phyloP scores from a whole-genome alignment of 2,888 invertebrate species.

The Lasioglossum villosulum region DNA sequence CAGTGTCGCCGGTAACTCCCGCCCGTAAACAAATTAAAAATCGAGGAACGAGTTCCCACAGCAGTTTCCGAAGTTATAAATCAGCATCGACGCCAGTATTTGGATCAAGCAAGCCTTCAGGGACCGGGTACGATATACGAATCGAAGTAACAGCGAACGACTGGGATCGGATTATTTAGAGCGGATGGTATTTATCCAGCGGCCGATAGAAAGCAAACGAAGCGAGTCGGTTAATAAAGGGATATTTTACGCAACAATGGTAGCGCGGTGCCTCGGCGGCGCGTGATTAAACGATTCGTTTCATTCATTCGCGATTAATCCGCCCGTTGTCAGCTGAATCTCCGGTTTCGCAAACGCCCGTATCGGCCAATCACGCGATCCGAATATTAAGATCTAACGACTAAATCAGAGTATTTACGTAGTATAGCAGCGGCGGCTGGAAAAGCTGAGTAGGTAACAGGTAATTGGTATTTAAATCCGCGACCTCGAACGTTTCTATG shows the following conservation, averaged over 20 bases:
- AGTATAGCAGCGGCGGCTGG: constrained; percentile 9
- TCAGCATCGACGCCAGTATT: not conserved
- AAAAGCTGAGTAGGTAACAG: constrained; percentile 49
- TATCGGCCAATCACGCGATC: constrained; percentile 20
- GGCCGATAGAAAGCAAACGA: constrained; percentile 9
- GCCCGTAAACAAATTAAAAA: not conserved
- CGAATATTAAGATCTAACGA: constrained; percentile 22
- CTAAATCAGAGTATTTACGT: constrained; percentile 5
- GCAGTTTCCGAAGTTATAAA: not conserved
- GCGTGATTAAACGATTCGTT: constrained; percentile 5
- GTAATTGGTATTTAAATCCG: constrained; percentile 58
- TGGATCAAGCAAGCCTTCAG: not conserved
- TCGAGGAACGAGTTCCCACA: not conserved
- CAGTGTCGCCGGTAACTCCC: not conserved
- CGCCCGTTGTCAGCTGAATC: not conserved
- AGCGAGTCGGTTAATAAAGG: constrained; percentile 1
- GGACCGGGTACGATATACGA: not conserved
- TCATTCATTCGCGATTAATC: constrained; percentile 1
- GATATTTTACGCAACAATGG: constrained; percentile 7
- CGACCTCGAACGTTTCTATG: constrained; percentile 67
- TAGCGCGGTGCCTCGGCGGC: not conserved
- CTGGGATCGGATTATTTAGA: not conserved
- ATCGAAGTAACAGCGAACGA: not conserved
- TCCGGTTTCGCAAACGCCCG: not conserved
- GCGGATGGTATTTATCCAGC: constrained; percentile 7